These are phyloP conservation scores for Hassar affinis DNA, from an alignment of 2,113 vertebrate genomes.

Conservation along the genomic window DNA sequence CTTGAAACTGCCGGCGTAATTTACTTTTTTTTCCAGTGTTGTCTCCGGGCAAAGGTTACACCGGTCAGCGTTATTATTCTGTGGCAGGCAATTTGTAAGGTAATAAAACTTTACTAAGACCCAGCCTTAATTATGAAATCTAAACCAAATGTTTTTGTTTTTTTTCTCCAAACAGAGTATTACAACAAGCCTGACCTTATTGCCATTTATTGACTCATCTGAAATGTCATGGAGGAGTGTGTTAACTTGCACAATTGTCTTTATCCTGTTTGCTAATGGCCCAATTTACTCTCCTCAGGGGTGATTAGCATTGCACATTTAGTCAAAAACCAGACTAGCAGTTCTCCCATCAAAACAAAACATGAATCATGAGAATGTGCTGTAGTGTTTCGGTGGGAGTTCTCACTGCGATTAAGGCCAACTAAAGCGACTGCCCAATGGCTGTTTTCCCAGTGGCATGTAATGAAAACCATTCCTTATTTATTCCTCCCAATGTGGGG, in stretches of 20 bases:
- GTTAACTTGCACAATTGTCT: slow-evolving; percentile 1
- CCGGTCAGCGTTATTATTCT: slow-evolving; percentile 43
- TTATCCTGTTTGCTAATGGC: slow-evolving; percentile 12
- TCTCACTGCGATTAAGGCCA: slow-evolving; percentile 67
- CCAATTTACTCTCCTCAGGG: not conserved
- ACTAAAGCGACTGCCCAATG: slow-evolving; percentile 61
- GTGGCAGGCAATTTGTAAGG: slow-evolving; percentile 30
- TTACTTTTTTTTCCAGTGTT: slow-evolving; percentile 36
- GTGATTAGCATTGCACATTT: not conserved
- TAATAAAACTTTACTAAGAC: slow-evolving; percentile 41
- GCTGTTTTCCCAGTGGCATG: slow-evolving; percentile 59
- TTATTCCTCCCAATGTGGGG: slow-evolving; percentile 63
- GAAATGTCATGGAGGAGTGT: slow-evolving; percentile 16
- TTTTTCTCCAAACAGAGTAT: not conserved
- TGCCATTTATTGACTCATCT: slow-evolving; percentile 28
- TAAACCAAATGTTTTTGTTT: slow-evolving; percentile 10
- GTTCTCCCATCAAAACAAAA: not conserved
- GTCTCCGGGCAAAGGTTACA: slow-evolving; percentile 49
- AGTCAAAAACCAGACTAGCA: not conserved
- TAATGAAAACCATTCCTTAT: slow-evolving; percentile 75
- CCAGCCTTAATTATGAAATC: slow-evolving; percentile 9
- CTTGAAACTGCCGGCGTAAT: slow-evolving; percentile 44
- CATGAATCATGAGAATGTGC: slow-evolving; percentile 16
- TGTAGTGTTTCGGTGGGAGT: slow-evolving; percentile 53
- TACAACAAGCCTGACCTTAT: slow-evolving; percentile 4